Base-by-base conservation (phyloP, 2,888 invertebrate species). In the Gryllus longicercus region DNA sequence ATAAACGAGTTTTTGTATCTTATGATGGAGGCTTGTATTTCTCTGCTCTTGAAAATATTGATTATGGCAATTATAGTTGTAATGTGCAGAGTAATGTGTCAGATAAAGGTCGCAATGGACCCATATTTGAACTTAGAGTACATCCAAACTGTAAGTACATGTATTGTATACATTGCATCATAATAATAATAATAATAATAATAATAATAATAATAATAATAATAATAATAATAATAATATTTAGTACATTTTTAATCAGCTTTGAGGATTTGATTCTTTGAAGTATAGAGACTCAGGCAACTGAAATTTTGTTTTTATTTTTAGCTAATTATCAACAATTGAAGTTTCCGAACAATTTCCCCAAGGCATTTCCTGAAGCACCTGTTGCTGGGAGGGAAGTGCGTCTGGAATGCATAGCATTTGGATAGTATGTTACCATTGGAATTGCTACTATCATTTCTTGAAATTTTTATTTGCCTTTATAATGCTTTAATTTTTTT, bases 1-100 rank as follows among this genome's bases (percentile, higher is more conserved):
- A 97, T 86, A 92, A 93, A 85, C 90, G 98, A 83, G 95, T 97
- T 0, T 98, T 98, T 89, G 96, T 97, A 0, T 98, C 98, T 0
- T 90, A 93, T 85, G 97, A 98, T 88, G 98, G 98, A 76, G 95
- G 97, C 18, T 90, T 98, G 21, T 98, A 98, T 86, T 98, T 98
- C 86, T 96, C 98, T 25, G 95, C 96, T 11, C 90, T 98, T 84
- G 97, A 98, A 87, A 92, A 92, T 50, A 96, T 96, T 80, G 97
- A 97, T 87, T 90, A 92, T 83, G 97, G 96, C 18, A 94, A 93
- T 84, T 97, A 97, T 87, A 96, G 96, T 83, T 97, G 97, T 85
- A 96, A 94, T 86, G 96, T 97, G 0, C 95, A 96, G 88, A 96
- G 95, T 82, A 91, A 92, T 82, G 95, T 95, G 18, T 95, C 96